Conservation (phyloP, 2,888 invertebrate species). For the Allophyes oxyacanthae region DNA sequence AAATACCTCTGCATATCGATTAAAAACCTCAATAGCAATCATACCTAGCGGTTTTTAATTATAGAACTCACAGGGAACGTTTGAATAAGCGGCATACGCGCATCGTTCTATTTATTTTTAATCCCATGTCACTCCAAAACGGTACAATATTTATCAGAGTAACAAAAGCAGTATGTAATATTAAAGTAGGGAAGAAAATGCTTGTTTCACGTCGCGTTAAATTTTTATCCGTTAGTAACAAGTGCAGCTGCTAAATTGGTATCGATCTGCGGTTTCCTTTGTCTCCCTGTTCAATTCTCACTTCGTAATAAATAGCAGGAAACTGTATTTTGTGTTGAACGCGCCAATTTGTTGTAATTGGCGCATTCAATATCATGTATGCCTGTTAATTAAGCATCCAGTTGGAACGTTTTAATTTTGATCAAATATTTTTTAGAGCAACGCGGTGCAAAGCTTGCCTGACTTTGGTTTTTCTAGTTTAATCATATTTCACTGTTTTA, state of each 20-base stretch:
- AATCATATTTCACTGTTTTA: no score
- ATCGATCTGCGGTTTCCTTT: conserved; percentile 57
- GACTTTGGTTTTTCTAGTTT: no score
- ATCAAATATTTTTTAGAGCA: conserved; percentile 25
- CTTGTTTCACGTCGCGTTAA: conserved; percentile 41
- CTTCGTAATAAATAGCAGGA: conserved; percentile 42
- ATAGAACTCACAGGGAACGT: no score
- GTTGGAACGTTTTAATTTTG: conserved; percentile 28
- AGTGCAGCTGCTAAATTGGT: conserved; percentile 55
- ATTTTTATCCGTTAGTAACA: conserved; percentile 55
- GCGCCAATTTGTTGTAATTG: conserved; percentile 46
- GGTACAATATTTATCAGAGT: conserved; percentile 36
- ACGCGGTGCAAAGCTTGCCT: no score
- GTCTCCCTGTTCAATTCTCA: conserved; percentile 44
- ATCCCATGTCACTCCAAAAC: conserved; percentile 20
- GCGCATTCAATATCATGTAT: conserved; percentile 29
- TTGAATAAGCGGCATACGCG: not conserved
- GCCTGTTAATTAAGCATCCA: conserved; percentile 14
- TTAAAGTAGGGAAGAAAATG: conserved; percentile 29
- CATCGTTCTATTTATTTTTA: conserved; percentile 24
- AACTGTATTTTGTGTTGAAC: conserved; percentile 44
- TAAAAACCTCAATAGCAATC: no score
- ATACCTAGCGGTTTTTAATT: no score
- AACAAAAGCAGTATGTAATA: conserved; percentile 39
- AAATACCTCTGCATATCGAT: no score